Evolutionary conservation across 2,113 vertebrate genomes (phyloP).

Genomic region (Microcebus griseorufus): DNA sequence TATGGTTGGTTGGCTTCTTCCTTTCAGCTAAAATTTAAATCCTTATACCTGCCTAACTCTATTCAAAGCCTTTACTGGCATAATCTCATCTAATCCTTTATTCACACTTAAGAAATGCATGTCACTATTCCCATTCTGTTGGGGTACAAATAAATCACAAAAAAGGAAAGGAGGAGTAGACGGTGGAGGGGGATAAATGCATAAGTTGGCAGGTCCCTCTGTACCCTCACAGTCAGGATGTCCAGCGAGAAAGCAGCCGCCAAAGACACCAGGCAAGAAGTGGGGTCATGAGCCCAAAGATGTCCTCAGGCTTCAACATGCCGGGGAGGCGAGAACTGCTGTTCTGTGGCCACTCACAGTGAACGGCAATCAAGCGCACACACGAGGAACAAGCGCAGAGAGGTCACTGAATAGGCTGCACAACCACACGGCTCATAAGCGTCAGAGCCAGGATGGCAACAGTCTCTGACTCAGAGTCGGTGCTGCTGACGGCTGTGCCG

Average conservation of each 20-base stretch:
- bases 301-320: not conserved
- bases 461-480: not conserved
- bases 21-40: not conserved
- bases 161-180: not conserved
- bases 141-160: not conserved
- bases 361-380: not conserved
- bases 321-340: not conserved
- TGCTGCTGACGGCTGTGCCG: not conserved
- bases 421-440: not conserved
- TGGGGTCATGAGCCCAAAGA: fast-evolving
- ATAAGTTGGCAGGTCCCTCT: not conserved
- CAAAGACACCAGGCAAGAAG: not conserved
- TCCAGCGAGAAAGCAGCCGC: not conserved
- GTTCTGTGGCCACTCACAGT: not conserved
- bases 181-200: not conserved
- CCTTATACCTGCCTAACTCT: not conserved
- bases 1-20: not conserved
- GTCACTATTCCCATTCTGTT: not conserved
- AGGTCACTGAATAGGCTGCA: not conserved
- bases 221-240: not conserved
- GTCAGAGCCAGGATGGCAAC: not conserved
- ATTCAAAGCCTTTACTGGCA: not conserved
- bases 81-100: not conserved
- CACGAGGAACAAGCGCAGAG: not conserved
- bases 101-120: not conserved